A percentile compares a stretch with the other conserved stretches of the same genome.
These are phyloP conservation scores for Callitettix versicolor DNA, from an alignment of 1,140 invertebrate genomes.

Conservation along the genomic window DNA sequence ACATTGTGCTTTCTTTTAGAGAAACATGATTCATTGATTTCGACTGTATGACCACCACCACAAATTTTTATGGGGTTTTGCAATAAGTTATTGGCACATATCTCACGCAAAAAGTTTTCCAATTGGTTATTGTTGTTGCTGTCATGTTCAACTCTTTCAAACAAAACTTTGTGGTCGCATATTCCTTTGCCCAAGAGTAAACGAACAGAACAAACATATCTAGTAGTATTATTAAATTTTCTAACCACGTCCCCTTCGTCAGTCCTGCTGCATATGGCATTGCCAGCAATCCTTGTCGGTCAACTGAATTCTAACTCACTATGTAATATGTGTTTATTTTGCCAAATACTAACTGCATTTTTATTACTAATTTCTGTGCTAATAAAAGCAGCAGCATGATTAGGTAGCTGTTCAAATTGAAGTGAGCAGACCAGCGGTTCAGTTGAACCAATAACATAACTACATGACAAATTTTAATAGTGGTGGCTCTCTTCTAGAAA, in stretches of 20 bases:
- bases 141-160: not conserved
- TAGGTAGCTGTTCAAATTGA: no score
- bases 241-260: not conserved
- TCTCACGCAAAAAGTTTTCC: not conserved
- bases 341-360: no score
- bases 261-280: not conserved
- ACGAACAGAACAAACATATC: not conserved
- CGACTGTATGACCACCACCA: not conserved
- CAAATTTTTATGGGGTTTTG: not conserved
- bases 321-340: no score
- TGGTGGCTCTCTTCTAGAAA: no score
- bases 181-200: not conserved
- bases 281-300: not conserved
- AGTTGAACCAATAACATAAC: no score
- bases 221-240: not conserved
- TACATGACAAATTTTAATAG: no score
- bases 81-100: not conserved
- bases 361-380: no score
- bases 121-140: not conserved
- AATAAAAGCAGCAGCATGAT: no score
- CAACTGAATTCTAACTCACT: no score
- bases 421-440: no score
- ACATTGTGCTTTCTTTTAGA: not conserved
- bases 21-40: not conserved
- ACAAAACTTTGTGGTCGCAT: not conserved